These are phyloP conservation scores for Orchesella cincta DNA, from an alignment of 1,140 invertebrate species.

Conservation along the genomic window DNA sequence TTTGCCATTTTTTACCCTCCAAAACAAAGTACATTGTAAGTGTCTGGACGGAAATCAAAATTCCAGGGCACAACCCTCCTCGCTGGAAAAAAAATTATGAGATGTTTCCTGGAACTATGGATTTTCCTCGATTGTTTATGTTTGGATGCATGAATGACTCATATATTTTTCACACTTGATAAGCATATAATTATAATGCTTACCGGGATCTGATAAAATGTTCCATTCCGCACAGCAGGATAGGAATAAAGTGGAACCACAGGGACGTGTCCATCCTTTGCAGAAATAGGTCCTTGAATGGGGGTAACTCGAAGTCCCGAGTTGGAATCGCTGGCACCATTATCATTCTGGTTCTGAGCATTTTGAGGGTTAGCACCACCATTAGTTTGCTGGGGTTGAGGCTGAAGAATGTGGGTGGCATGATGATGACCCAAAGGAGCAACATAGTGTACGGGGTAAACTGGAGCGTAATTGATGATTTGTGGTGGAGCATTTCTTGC, in stretches of 20 bases:
- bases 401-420: not conserved
- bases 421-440: not conserved
- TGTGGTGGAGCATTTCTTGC: not conserved
- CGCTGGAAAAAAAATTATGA: not conserved
- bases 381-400: constrained; percentile 4
- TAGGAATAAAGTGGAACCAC: constrained; percentile 83
- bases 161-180: not conserved
- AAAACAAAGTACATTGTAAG: too few species aligned
- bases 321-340: not conserved
- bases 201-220: constrained; percentile 82
- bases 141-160: not conserved
- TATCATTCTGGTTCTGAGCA: not conserved
- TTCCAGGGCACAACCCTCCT: constrained; percentile 8
- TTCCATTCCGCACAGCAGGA: constrained; percentile 76
- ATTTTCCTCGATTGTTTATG: not conserved
- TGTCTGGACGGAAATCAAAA: constrained; percentile 16
- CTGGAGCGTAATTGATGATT: not conserved
- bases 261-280: constrained; percentile 76
- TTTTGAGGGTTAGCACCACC: not conserved
- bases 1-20: too few species aligned
- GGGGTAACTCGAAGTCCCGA: constrained; percentile 66
- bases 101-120: not conserved
- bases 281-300: constrained; percentile 74
- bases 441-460: not conserved
- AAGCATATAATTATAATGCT: constrained; percentile 57